A percentile compares a stretch with the other conserved stretches of the same genome.
Evolutionary conservation across 2,888 invertebrate genomes (phyloP).

Genomic region (Pseudoips prasinana): DNA sequence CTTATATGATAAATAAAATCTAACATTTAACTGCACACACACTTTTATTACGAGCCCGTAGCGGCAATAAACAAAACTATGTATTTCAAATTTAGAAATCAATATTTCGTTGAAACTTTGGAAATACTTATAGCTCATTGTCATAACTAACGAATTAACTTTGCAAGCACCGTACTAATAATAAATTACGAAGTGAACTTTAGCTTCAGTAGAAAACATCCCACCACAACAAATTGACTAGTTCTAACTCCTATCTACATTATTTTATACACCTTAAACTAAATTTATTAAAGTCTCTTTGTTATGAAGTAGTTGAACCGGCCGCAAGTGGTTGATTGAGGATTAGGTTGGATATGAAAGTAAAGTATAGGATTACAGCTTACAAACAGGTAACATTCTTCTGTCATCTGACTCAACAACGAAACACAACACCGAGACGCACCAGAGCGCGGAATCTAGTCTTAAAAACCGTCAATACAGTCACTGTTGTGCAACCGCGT

Average conservation of each 20-base stretch:
- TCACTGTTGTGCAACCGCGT: conserved; percentile 65
- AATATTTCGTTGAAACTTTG: conserved; percentile 63
- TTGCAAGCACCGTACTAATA: conserved; percentile 76
- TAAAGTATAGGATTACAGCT: conserved; percentile 44
- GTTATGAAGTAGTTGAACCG: conserved; percentile 64
- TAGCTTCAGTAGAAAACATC: conserved; percentile 74
- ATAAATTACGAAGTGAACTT: conserved; percentile 64
- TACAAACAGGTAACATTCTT: conserved; percentile 42
- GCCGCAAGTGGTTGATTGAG: conserved; percentile 64
- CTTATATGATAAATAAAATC: conserved; percentile 49
- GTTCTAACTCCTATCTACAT: conserved; percentile 74
- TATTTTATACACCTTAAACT: conserved; percentile 54
- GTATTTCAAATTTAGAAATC: conserved; percentile 46
- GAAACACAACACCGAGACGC: conserved; percentile 48
- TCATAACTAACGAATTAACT: conserved; percentile 60
- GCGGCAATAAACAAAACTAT: conserved; percentile 42
- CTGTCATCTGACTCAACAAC: conserved; percentile 46
- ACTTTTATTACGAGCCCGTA: conserved; percentile 41
- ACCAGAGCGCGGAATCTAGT: conserved; percentile 18
- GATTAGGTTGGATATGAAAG: conserved; percentile 42
- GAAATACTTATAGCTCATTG: conserved; percentile 50
- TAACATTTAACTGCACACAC: conserved; percentile 50
- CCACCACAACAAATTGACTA: conserved; percentile 80
- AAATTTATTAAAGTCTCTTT: conserved; percentile 73
- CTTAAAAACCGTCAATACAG: conserved; percentile 39